Evolutionary conservation across 2,888 invertebrate genomes (phyloP).

Genomic region (Silvanus unidentatus): DNA sequence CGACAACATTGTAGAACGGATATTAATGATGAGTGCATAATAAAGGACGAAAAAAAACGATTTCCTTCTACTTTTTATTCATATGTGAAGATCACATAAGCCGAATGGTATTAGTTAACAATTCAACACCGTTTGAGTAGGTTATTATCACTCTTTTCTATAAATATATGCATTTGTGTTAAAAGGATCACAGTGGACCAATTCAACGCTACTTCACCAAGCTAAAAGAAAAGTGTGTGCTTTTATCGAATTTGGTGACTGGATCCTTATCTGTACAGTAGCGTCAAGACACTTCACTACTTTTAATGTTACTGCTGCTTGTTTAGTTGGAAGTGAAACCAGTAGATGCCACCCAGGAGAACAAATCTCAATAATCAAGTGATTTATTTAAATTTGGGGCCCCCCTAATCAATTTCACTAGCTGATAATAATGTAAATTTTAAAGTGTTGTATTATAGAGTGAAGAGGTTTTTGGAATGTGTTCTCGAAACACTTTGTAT

Average conservation of each 20-base stretch:
- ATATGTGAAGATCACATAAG: conserved; percentile 11
- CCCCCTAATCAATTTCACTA: too few species aligned
- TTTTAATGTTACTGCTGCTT: conserved; percentile 44
- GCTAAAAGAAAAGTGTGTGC: conserved; percentile 5
- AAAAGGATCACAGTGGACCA: conserved; percentile 37
- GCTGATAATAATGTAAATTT: too few species aligned
- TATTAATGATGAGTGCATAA: too few species aligned
- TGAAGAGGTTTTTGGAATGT: too few species aligned
- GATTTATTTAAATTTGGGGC: too few species aligned
- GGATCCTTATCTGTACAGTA: conserved; percentile 44
- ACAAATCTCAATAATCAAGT: too few species aligned
- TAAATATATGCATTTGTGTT: conserved; percentile 36
- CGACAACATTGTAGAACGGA: too few species aligned
- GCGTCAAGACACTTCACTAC: conserved; percentile 39
- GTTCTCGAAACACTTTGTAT: background rate
- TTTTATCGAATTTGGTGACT: conserved; percentile 15
- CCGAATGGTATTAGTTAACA: conserved; percentile 42
- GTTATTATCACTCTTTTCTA: conserved; percentile 40
- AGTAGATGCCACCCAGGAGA: conserved; percentile 43
- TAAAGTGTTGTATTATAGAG: too few species aligned
- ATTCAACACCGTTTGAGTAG: conserved; percentile 46
- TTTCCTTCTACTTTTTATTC: too few species aligned
- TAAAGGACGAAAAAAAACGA: too few species aligned
- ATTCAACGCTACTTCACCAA: conserved; percentile 12
- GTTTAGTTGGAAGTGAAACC: conserved; percentile 35